Conservation (phyloP, 2,113 vertebrate species). For the Corythornis madagascariensis region DNA sequence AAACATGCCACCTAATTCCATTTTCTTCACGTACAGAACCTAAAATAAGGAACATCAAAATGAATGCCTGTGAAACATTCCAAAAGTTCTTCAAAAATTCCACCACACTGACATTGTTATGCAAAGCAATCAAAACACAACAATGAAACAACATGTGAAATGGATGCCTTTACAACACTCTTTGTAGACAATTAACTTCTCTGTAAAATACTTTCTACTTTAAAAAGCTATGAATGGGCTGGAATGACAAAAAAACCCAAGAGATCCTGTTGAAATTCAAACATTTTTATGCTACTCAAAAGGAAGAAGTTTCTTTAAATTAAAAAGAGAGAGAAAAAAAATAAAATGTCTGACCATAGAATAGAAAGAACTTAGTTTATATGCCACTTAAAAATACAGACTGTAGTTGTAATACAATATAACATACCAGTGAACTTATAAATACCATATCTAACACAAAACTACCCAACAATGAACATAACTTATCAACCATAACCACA, state of each 20-base stretch:
- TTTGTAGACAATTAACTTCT: background rate
- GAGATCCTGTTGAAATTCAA: background rate
- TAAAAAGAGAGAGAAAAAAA: too few species aligned
- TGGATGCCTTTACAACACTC: background rate
- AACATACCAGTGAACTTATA: background rate
- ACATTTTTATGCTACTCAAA: background rate
- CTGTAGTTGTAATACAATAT: background rate
- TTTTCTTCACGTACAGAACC: constrained; percentile 95
- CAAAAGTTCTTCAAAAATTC: background rate
- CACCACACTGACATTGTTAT: background rate
- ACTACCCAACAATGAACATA: background rate
- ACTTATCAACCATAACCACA: background rate
- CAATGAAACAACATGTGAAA: background rate
- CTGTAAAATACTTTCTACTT: background rate
- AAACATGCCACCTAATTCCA: constrained; percentile 95
- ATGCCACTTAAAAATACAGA: background rate
- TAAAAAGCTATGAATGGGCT: background rate
- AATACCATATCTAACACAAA: background rate
- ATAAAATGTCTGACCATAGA: background rate
- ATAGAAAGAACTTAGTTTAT: background rate
- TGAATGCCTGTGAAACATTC: background rate
- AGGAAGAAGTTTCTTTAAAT: background rate
- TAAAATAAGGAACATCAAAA: constrained; percentile 55
- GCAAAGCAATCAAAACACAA: background rate
- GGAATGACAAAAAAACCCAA: background rate